Evolutionary conservation across 2,113 vertebrate genomes (phyloP).

Genomic region (Syngnathus floridae): DNA sequence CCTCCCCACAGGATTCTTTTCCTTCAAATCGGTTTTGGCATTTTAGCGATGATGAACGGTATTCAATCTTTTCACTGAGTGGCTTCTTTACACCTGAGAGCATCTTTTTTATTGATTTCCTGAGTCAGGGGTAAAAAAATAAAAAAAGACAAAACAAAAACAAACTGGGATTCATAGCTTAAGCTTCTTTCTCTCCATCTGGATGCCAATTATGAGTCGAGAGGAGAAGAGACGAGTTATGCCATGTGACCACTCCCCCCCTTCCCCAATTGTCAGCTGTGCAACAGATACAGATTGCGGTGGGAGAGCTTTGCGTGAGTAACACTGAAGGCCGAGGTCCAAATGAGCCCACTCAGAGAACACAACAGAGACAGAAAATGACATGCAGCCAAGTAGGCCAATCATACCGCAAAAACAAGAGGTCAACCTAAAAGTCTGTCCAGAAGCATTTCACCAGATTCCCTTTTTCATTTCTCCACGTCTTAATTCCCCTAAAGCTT

Average conservation of each 20-base stretch:
- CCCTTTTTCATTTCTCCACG: neutral
- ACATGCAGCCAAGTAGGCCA: constrained; percentile 5
- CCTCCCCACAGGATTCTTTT: constrained; percentile 9
- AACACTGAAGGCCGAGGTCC: constrained; percentile 57
- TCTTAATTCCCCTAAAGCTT: neutral
- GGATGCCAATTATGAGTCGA: constrained; percentile 42
- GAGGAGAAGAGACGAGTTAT: constrained; percentile 7
- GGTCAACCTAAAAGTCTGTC: constrained; percentile 10
- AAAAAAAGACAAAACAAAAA: constrained; percentile 1
- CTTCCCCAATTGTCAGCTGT: constrained; percentile 34
- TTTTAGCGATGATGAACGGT: constrained; percentile 27
- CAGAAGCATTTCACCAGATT: neutral
- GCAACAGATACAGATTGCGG: constrained; percentile 62
- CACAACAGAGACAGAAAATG: constrained; percentile 1
- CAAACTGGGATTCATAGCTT: constrained; percentile 32
- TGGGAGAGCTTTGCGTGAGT: constrained; percentile 61
- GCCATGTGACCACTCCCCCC: constrained; percentile 31
- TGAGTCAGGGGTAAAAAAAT: constrained; percentile 24
- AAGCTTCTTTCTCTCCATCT: constrained; percentile 49
- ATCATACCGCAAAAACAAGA: constrained; percentile 3
- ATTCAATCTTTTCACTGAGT: constrained; percentile 26
- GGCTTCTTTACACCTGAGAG: constrained; percentile 9
- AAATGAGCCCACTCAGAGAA: constrained; percentile 40
- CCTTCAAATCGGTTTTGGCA: constrained; percentile 25
- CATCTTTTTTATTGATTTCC: constrained; percentile 8